These are phyloP conservation scores for Acanthis flammea DNA, from an alignment of 2,797 vertebrate species.

Conservation along the genomic window DNA sequence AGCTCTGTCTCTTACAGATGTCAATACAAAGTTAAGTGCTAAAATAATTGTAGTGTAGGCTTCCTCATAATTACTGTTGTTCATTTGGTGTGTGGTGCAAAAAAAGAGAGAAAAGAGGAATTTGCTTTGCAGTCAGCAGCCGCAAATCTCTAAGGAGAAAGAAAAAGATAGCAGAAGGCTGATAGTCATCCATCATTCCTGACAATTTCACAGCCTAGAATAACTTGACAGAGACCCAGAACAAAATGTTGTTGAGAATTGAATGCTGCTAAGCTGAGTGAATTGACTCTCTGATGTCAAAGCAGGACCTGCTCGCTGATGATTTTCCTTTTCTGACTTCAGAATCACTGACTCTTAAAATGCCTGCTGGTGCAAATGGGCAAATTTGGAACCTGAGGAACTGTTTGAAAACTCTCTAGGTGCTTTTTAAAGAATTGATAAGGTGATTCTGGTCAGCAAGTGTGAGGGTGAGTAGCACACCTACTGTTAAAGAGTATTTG, in stretches of 20 bases:
- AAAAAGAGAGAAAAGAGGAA: slow-evolving; percentile 71
- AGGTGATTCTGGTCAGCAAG: not conserved
- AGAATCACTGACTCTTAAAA: slow-evolving; percentile 11
- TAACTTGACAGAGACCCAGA: slow-evolving; percentile 84
- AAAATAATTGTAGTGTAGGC: slow-evolving; percentile 76
- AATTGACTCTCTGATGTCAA: slow-evolving; percentile 89
- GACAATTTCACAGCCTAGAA: slow-evolving; percentile 91
- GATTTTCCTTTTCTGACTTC: slow-evolving; percentile 45
- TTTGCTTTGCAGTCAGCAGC: slow-evolving; percentile 89
- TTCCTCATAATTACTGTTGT: slow-evolving; percentile 75
- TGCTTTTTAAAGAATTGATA: not conserved
- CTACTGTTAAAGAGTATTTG: not conserved
- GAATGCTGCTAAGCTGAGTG: slow-evolving; percentile 86
- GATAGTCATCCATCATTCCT: slow-evolving; percentile 96
- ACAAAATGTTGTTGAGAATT: slow-evolving; percentile 82
- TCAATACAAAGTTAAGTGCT: slow-evolving; percentile 75
- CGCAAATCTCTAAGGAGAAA: slow-evolving; percentile 90
- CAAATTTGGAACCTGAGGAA: not conserved
- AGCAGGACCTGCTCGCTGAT: slow-evolving; percentile 72
- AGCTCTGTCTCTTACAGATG: slow-evolving; percentile 73
- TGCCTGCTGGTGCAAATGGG: not conserved
- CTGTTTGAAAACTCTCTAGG: not conserved
- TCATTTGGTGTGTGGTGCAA: slow-evolving; percentile 66
- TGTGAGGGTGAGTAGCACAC: not conserved
- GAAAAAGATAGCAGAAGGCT: slow-evolving; percentile 93